Base-by-base conservation (phyloP, 2,797 vertebrate genomes). In the Pitangus sulphuratus region DNA sequence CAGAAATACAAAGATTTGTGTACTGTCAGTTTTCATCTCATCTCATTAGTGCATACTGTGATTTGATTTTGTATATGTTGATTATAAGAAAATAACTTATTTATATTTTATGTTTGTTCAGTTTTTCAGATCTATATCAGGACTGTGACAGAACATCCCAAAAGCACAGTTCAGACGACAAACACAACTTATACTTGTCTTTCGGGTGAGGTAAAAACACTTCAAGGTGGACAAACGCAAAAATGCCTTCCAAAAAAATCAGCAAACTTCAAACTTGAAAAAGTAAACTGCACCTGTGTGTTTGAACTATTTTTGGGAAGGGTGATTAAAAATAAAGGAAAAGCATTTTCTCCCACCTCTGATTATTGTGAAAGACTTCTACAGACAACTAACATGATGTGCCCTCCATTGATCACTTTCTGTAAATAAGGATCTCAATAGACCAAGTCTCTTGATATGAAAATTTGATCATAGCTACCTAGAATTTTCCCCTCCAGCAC, bases 191-290 rank as follows among this genome's bases (percentile, higher is more conserved):
- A 16, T n/a, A 30, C 35, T 87, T 95, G 81, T 61, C 93, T 85
- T 90, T 50, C n/a, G 33, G 40, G 42, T 69, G 82, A 76, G 45
- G 48, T 18, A 79, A 92, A 82, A 95, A 71, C 60, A 69, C 58
- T 72, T 87, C 69, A 84, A 91, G 90, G 89, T 89, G 78, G 60
- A 84, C 12, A 1, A 90, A 90, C 25, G 39, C 25, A 80, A 88
- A 84, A 70, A 53, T 12, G 33, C 57, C 76, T 92, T 40, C 56
- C 64, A 77, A 91, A n/a, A 96, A 95, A 94, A 94, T 35, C 65
- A 94, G 72, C 89, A 91, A 48, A 30, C 45, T 68, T 69, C 78
- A 74, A 69, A 93, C 28, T 50, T 26, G 54, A 65, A 54, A 68
- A 74, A 26, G 40, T 54, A 84, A 89, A 53, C 7, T 39, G 33